These are phyloP conservation scores for Monochamus saltuarius DNA, from an alignment of 1,140 invertebrate genomes.

Conservation along the genomic window DNA sequence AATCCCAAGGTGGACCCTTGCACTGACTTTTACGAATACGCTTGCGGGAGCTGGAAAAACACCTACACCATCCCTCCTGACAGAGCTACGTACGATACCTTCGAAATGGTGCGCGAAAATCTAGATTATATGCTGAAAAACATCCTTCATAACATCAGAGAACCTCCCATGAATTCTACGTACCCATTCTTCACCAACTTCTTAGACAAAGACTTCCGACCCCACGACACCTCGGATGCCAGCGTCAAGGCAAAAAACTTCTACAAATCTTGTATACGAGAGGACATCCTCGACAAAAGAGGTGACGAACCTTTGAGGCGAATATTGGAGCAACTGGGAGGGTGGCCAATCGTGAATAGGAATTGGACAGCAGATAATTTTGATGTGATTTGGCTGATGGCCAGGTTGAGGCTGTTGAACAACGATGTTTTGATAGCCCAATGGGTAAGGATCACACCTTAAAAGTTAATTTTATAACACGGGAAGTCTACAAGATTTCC, in stretches of 20 bases:
- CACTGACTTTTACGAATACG: constrained; percentile 87
- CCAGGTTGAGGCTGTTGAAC: constrained; percentile 74
- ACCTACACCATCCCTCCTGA: constrained; percentile 83
- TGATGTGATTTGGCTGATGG: constrained; percentile 75
- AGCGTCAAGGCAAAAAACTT: constrained; percentile 74
- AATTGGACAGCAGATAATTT: constrained; percentile 66
- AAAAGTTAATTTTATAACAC: too few relatives aligned
- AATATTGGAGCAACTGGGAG: constrained; percentile 73
- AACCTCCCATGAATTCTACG: constrained; percentile 51
- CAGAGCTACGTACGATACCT: constrained; percentile 78
- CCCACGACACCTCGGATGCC: constrained; percentile 55
- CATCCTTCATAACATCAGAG: constrained; percentile 62
- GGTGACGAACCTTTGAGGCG: constrained; percentile 70
- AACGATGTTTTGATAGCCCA: constrained; percentile 81
- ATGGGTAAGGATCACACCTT: constrained; percentile 59
- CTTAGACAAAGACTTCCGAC: constrained; percentile 9
- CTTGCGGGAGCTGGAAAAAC: constrained; percentile 84
- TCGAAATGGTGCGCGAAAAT: constrained; percentile 78
- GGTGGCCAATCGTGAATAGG: constrained; percentile 77
- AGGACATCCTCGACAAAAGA: constrained; percentile 66
- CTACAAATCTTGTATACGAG: constrained; percentile 84
- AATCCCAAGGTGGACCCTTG: constrained; percentile 78
- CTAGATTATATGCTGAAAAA: constrained; percentile 69
- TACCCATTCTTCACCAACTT: constrained; percentile 12
- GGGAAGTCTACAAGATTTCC: too few relatives aligned